Conservation (phyloP, 2,888 invertebrate genomes). For the Alsophila aescularia region DNA sequence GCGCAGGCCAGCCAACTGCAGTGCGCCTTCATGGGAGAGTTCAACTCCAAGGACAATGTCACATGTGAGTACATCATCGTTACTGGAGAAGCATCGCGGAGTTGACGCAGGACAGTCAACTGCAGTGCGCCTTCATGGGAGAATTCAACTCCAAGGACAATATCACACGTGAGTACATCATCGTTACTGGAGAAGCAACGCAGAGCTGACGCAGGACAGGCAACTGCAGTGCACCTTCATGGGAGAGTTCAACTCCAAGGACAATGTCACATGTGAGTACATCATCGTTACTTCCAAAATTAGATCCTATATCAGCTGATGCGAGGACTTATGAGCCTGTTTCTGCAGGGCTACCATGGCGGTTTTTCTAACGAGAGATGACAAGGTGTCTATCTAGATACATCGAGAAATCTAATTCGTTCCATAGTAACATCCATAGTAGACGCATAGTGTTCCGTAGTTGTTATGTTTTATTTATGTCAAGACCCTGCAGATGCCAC, state of each 20-base stretch:
- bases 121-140: slow-evolving; percentile 63
- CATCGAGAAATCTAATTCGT: too few relatives aligned
- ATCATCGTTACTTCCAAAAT: too few relatives aligned
- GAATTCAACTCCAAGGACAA: slow-evolving; percentile 70
- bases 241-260: slow-evolving; percentile 69
- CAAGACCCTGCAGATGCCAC: too few relatives aligned
- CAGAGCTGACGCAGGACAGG: slow-evolving; percentile 52
- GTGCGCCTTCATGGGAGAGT: slow-evolving; percentile 68
- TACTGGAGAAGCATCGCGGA: slow-evolving; percentile 52
- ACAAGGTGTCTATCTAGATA: too few relatives aligned
- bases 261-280: slow-evolving; percentile 69
- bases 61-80: slow-evolving; percentile 68
- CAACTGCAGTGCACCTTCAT: slow-evolving; percentile 58
- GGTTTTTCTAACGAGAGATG: too few relatives aligned
- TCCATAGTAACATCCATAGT: too few relatives aligned
- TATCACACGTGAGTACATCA: slow-evolving; percentile 67
- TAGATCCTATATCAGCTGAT: too few relatives aligned
- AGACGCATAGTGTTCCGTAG: too few relatives aligned
- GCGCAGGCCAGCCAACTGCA: slow-evolving; percentile 52
- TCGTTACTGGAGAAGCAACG: slow-evolving; percentile 49
- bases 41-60: slow-evolving; percentile 65
- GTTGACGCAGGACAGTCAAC: slow-evolving; percentile 48
- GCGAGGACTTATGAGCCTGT: too few relatives aligned
- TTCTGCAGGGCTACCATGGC: too few relatives aligned
- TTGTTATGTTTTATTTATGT: too few relatives aligned